These are phyloP conservation scores for Macroglossus sobrinus DNA, from an alignment of 2,113 vertebrate species.

Conservation along the genomic window DNA sequence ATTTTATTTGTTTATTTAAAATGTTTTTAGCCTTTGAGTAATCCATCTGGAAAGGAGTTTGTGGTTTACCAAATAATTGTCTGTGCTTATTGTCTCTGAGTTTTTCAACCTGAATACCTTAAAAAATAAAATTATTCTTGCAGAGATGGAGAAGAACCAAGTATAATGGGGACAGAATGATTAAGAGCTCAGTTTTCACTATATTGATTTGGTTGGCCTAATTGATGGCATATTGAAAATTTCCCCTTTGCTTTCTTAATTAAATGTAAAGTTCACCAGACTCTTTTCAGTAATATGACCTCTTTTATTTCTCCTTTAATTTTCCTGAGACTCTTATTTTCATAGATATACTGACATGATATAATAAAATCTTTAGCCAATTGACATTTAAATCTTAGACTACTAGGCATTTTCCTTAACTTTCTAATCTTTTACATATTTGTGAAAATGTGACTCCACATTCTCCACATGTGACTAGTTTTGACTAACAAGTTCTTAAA, in stretches of 20 bases:
- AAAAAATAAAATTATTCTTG: neutral
- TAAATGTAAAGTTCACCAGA: neutral
- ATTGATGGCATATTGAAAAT: neutral
- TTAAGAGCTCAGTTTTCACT: neutral
- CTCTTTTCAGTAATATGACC: neutral
- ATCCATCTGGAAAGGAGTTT: neutral
- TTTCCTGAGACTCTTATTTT: neutral
- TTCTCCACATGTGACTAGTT: neutral
- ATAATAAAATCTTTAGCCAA: neutral
- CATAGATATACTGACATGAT: neutral
- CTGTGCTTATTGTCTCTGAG: neutral
- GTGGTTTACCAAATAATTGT: neutral
- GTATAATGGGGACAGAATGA: fast-evolving
- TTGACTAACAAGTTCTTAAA: neutral
- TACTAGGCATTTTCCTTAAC: neutral
- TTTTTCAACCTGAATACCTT: neutral
- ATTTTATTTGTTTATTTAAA: neutral
- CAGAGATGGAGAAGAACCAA: neutral
- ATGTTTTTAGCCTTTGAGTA: neutral
- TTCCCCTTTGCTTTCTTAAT: neutral
- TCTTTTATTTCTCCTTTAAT: neutral
- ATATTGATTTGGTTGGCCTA: neutral
- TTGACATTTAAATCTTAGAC: neutral
- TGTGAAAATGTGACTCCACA: neutral
- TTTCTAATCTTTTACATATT: neutral